Evolutionary conservation across 2,113 vertebrate genomes (phyloP).

Genomic region (Platycercus adscitus): DNA sequence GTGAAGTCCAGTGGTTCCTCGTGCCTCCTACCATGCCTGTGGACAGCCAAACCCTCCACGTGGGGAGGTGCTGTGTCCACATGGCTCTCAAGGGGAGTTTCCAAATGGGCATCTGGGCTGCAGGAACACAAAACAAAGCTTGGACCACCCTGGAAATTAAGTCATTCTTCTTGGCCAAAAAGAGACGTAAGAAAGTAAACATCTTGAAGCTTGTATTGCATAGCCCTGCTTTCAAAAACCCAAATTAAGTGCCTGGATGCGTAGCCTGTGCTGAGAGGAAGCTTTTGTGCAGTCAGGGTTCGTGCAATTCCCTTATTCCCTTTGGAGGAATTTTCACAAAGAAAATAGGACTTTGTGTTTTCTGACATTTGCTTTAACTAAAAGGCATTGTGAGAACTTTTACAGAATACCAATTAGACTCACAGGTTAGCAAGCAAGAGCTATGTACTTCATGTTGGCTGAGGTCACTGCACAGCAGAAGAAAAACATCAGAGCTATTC

Average conservation of each 20-base stretch:
- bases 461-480: conserved; percentile 39
- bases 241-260: neutral
- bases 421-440: neutral
- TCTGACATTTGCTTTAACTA: conserved; percentile 54
- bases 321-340: conserved; percentile 32
- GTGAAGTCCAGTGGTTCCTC: neutral
- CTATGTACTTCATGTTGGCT: neutral
- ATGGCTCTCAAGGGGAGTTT: neutral
- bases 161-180: conserved; percentile 51
- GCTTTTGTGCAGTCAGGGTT: neutral
- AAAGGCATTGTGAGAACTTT: conserved; percentile 40
- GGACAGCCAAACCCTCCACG: neutral
- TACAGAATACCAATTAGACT: conserved; percentile 45
- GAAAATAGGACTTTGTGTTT: conserved; percentile 29
- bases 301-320: neutral
- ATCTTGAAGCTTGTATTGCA: conserved; percentile 20
- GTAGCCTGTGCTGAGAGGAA: neutral
- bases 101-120: conserved; percentile 35
- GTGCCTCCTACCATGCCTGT: neutral
- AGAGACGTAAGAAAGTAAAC: conserved; percentile 48
- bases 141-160: conserved; percentile 29
- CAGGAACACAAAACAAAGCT: conserved; percentile 54
- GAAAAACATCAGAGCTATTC: conserved; percentile 35
- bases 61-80: neutral
- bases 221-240: neutral